Evolutionary conservation across 2,888 invertebrate genomes (phyloP).

Genomic region (Pyrrhosoma nymphula): DNA sequence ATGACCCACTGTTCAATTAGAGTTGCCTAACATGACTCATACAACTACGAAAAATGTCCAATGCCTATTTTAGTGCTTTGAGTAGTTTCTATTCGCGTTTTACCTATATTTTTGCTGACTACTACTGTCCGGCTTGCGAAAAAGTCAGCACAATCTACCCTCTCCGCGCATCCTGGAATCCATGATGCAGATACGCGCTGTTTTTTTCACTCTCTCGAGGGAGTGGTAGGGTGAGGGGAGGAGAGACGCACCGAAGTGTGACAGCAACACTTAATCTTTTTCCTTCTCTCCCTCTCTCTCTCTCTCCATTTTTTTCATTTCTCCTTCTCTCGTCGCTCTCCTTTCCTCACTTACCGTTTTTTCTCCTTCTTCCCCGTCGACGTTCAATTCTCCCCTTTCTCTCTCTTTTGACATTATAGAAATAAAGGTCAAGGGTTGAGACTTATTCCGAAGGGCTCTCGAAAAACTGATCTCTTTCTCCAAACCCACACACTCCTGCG

Average conservation of each 20-base stretch:
- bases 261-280: not conserved
- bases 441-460: not conserved
- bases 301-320: not conserved
- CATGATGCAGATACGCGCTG: not conserved
- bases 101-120: too few relatives aligned
- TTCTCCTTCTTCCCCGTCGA: not conserved
- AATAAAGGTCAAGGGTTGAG: constrained; percentile 23
- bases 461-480: constrained; percentile 18
- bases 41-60: too few relatives aligned
- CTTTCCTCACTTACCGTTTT: not conserved
- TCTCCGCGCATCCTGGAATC: not conserved
- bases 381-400: not conserved
- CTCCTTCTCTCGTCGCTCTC: not conserved
- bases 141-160: too few relatives aligned
- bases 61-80: too few relatives aligned
- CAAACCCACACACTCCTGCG: not conserved
- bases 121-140: too few relatives aligned
- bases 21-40: too few relatives aligned
- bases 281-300: not conserved
- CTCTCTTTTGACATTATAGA: not conserved
- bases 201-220: too few relatives aligned
- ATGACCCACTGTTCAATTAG: too few relatives aligned
- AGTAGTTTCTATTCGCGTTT: too few relatives aligned
- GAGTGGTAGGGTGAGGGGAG: too few relatives aligned
- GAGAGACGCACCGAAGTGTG: not conserved